phyloP scores from a whole-genome alignment of 2,113 vertebrate genomes.

The Abramis brama region DNA sequence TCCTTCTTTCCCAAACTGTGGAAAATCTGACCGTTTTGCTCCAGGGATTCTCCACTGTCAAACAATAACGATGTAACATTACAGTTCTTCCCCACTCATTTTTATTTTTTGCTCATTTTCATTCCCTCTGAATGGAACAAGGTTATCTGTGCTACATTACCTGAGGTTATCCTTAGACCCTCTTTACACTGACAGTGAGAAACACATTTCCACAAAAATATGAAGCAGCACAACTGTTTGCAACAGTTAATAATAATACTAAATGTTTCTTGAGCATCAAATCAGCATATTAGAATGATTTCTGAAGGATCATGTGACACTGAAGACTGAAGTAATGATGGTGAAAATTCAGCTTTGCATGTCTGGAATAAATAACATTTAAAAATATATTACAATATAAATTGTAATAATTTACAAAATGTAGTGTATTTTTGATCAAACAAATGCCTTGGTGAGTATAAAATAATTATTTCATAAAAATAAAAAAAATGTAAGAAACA shows the following conservation, averaged over 20 bases:
- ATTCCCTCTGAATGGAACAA: not conserved
- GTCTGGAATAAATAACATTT: not conserved
- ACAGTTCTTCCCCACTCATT: constrained; percentile 20
- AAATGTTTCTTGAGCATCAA: not conserved
- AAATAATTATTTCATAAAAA: too few species aligned
- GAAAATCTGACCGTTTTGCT: constrained; percentile 57
- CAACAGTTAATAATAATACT: not conserved
- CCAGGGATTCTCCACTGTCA: constrained; percentile 42
- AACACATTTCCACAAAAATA: not conserved
- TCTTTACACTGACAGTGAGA: not conserved
- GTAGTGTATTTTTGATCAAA: not conserved
- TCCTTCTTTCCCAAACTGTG: constrained; percentile 45
- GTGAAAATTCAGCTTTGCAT: not conserved
- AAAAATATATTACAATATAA: not conserved
- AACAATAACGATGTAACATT: constrained; percentile 52
- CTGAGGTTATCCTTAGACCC: constrained; percentile 17
- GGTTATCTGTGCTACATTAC: not conserved
- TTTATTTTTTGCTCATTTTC: constrained; percentile 37
- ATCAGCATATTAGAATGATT: not conserved
- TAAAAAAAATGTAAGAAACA: too few species aligned
- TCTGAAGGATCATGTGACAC: not conserved
- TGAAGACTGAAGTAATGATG: not conserved
- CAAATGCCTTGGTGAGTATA: too few species aligned
- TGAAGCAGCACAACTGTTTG: not conserved
- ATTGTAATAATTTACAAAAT: not conserved